Evolutionary conservation across 2,797 vertebrate genomes (phyloP), one percentile per base, ranked within the genome.

Genomic region (Enteromius argenteus): DNA sequence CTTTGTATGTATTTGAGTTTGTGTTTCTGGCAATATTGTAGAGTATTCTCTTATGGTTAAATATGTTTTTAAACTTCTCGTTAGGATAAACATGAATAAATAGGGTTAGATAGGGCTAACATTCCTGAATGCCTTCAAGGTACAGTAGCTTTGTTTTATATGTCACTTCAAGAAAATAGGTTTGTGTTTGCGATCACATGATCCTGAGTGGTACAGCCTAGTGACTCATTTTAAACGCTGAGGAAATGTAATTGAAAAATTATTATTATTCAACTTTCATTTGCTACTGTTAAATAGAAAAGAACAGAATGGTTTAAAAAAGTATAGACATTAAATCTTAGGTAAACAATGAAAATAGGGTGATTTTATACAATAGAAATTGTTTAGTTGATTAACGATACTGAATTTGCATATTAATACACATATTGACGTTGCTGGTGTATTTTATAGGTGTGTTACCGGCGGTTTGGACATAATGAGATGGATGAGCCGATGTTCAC

Each of bases 401-500:
- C 60, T 35, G 39, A 79, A 32, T 66, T 49, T 51, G 9, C 27
- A 0, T 53, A 21, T 39, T 42, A 32, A 66, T 6, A 66, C 19
- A 51, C 66, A 35, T 60, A 75, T 19, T 21, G 37, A 64, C 73
- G 5, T 27, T 84, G 21, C 30, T 60, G 56, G 2, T 79, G 44
- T 66, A 14, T 64, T 11, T 64, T 79, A 15, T 37, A 98, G 97
- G 97, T 97, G 66, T 96, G 95, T 86, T 98, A 98, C 92, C 92
- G 96, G 35, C 94, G 96, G 42, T 98, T 96, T 0, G 96, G 96
- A 17, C 96, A 97, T 93, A 97, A 97, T 0, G 96, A 97, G 91
- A 96, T 97, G 95, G 96, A 97, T 0, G 96, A 97, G 56, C 96
- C 96, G 58, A 97, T 97, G 96, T 97, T 97, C 91, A 97, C 96